phyloP scores from a whole-genome alignment of 1,140 invertebrate species.

The Cylas formicarius region DNA sequence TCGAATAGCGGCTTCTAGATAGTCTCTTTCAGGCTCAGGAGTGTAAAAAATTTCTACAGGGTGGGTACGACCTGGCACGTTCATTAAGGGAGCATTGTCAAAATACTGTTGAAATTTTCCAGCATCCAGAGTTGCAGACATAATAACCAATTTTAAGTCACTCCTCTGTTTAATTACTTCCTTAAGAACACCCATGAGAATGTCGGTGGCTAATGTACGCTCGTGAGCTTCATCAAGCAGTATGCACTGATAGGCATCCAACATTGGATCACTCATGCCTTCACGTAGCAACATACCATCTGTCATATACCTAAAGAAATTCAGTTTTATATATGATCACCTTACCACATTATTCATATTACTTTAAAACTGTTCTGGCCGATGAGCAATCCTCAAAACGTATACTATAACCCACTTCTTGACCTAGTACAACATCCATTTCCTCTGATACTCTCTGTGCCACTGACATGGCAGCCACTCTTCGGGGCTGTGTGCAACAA shows the following conservation, averaged over 20 bases:
- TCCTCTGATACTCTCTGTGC: conserved; percentile 97
- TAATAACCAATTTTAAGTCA: conserved; percentile 97
- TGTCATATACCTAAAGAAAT: conserved; percentile 79
- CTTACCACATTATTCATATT: conserved; percentile 15
- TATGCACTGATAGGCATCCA: conserved; percentile 94
- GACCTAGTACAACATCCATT: conserved; percentile 93
- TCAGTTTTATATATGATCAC: not conserved
- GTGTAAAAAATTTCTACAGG: conserved; percentile 99
- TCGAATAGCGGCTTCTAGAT: conserved; percentile 95
- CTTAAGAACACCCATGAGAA: conserved; percentile 97
- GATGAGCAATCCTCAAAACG: conserved; percentile 99
- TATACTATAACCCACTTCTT: conserved; percentile 98
- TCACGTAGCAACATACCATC: conserved; percentile 99
- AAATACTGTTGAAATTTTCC: conserved; percentile 99
- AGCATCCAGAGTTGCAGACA: conserved; percentile 99
- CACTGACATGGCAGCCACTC: conserved; percentile 99
- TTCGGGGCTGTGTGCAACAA: conserved; percentile 93
- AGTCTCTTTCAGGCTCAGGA: conserved; percentile 96
- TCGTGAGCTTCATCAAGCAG: conserved; percentile 99
- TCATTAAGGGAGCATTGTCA: conserved; percentile 97
- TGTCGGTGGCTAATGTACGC: conserved; percentile 95
- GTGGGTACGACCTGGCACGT: conserved; percentile 93
- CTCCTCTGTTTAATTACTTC: conserved; percentile 90
- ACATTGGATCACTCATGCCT: conserved; percentile 97
- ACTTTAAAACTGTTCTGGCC: conserved; percentile 78